phyloP scores from a whole-genome alignment of 2,113 vertebrate genomes.

The Tupaia chinensis region DNA sequence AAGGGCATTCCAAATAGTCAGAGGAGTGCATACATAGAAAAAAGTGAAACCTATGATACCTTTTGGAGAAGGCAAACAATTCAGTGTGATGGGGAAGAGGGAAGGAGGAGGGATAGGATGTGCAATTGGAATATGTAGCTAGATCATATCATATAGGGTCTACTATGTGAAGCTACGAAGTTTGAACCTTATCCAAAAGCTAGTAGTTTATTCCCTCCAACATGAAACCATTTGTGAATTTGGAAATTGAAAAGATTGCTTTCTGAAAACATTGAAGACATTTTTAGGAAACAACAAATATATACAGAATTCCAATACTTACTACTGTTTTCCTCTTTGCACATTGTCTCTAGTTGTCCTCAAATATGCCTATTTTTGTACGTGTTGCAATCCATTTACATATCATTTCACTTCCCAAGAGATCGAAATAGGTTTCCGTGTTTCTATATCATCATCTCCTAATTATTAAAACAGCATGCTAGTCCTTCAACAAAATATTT shows the following conservation, averaged over 20 bases:
- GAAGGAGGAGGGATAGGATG: neutral
- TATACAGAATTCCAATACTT: neutral
- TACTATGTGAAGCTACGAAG: neutral
- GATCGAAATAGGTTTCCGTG: neutral
- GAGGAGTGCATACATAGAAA: neutral
- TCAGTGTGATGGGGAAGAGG: neutral
- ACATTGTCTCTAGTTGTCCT: conserved; percentile 26
- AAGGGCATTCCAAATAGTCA: neutral
- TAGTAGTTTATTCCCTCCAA: neutral
- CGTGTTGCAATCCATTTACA: neutral
- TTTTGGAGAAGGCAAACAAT: neutral
- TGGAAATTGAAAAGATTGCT: conserved; percentile 34
- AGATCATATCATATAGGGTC: neutral
- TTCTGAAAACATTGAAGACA: conserved; percentile 29
- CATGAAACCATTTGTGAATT: neutral
- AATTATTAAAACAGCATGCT: conserved; percentile 6
- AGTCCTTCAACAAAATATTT: neutral
- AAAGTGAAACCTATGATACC: neutral
- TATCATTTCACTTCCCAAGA: conserved; percentile 35
- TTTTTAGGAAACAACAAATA: conserved; percentile 5
- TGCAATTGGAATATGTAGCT: neutral
- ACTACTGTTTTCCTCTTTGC: conserved; percentile 44
- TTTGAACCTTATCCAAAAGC: neutral
- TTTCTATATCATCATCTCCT: neutral
- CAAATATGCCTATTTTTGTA: conserved; percentile 36